These are phyloP conservation scores for Atopsyche davidsoni DNA, from an alignment of 1,140 invertebrate genomes.

Conservation along the genomic window DNA sequence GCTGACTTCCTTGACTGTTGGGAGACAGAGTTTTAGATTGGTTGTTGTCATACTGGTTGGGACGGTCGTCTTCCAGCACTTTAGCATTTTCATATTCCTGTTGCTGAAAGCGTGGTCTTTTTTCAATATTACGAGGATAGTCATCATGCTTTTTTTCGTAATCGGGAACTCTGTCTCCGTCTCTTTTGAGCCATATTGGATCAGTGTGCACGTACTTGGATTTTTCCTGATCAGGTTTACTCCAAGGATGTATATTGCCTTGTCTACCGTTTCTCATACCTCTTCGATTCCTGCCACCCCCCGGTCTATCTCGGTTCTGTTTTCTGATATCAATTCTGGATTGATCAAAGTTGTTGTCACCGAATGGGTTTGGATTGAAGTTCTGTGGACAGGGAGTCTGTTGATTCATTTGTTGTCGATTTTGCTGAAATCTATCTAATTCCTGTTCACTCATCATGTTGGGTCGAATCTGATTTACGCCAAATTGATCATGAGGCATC, in stretches of 20 bases:
- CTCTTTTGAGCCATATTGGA: slow-evolving; percentile 18
- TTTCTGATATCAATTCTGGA: not conserved
- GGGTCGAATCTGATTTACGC: slow-evolving; percentile 3
- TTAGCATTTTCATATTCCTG: slow-evolving; percentile 2
- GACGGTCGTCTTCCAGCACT: slow-evolving; percentile 6
- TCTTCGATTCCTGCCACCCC: slow-evolving; percentile 18
- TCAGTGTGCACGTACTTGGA: slow-evolving; percentile 12
- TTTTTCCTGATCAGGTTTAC: slow-evolving; percentile 23
- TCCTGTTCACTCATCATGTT: not conserved
- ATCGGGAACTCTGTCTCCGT: slow-evolving; percentile 18
- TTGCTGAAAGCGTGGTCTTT: slow-evolving; percentile 14
- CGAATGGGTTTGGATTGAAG: slow-evolving; percentile 1
- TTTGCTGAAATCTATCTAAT: not conserved
- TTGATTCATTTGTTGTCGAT: slow-evolving; percentile 13
- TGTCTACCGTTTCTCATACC: slow-evolving; percentile 16
- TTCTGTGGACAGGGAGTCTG: slow-evolving; percentile 9
- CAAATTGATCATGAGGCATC: slow-evolving; percentile 20
- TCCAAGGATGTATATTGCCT: slow-evolving; percentile 22
- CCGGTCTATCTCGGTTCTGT: slow-evolving; percentile 17
- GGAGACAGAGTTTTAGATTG: not conserved
- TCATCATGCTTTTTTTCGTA: slow-evolving; percentile 26
- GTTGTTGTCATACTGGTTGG: slow-evolving; percentile 2
- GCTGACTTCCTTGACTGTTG: slow-evolving; percentile 3
- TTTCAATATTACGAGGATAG: slow-evolving; percentile 9
- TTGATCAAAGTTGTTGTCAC: not conserved